Evolutionary conservation across 2,113 vertebrate species (phyloP), one percentile per base, ranked within the genome.

Genomic region (Engystomops pustulosus): DNA sequence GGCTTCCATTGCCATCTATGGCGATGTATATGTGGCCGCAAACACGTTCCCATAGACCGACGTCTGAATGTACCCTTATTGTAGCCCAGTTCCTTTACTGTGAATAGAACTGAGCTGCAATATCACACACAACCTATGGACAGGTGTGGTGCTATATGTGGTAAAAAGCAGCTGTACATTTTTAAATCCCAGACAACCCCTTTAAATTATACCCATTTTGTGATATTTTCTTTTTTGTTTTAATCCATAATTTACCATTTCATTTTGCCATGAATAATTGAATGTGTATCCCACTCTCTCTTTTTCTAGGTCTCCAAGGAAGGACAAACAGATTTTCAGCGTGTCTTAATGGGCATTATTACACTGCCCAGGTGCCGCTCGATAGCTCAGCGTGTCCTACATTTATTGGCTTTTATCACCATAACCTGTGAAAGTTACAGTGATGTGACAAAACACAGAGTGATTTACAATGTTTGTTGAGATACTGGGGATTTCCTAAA

Each of bases 261-360:
- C 55, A 11, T 2, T 67, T 34, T 1, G 7, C 5, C 2, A 34
- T 69, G 9, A 9, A 69, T 11, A 12, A 11, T 14, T 41, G 15
- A 67, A 32, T 55, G 53, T 36, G 18, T 8, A 7, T 7, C 23
- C 0, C 18, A 12, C 12, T 70, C 32, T 75, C 41, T 9, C 41
- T 58, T 38, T 23, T 78, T 34, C 3, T 15, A 78, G 75, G n/a
- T 78, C 20, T 41, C 12, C 34, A 20, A 41, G 62, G 17, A 7
- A 32, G 14, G 12, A 1, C n/a, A n/a, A n/a, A n/a, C n/a, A n/a
- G 7, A 36, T 3, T 27, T 41, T 41, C 44, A 55, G 38, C 11
- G 20, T 62, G 20, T 74, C 36, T 74, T 70, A 58, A 82, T 74
- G 80, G 80, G 80, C 49, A 82, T 49, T 41, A 72, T 60, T 45